Conservation (phyloP, 2,797 vertebrate genomes). For the Malurus leucopterus region DNA sequence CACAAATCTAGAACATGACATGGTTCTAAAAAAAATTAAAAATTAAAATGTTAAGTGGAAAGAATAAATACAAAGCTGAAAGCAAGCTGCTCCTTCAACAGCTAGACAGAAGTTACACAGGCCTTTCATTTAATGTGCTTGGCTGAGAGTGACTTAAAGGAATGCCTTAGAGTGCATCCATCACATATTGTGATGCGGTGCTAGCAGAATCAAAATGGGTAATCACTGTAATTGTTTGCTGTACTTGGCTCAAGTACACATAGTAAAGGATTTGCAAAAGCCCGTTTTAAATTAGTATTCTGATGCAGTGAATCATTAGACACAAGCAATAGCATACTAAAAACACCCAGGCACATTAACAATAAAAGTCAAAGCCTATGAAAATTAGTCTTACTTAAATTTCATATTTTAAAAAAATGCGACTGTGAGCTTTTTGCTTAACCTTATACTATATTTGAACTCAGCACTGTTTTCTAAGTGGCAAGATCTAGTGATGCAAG, state of each 20-base stretch:
- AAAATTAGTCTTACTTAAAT: neutral
- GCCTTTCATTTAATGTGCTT: neutral
- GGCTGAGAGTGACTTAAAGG: neutral
- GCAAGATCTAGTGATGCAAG: neutral
- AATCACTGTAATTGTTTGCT: neutral
- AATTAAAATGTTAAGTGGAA: neutral
- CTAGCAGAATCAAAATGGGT: neutral
- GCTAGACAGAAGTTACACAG: neutral
- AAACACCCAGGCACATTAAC: neutral
- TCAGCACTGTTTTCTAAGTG: neutral
- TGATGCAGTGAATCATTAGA: neutral
- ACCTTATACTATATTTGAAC: neutral
- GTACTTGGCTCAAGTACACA: neutral
- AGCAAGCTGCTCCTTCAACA: neutral
- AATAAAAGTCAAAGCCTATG: neutral
- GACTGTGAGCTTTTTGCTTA: neutral
- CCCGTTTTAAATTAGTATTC: neutral
- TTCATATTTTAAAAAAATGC: neutral
- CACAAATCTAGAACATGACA: neutral
- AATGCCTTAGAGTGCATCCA: neutral
- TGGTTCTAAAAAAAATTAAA: neutral
- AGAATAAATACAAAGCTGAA: neutral
- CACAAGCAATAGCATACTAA: neutral
- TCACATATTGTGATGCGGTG: neutral
- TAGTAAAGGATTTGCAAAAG: neutral